Percentiles rank a stretch among this genome's conserved stretches.
Evolutionary conservation across 1,140 invertebrate genomes (phyloP).

Genomic region (Drosophila pallidifrons): DNA sequence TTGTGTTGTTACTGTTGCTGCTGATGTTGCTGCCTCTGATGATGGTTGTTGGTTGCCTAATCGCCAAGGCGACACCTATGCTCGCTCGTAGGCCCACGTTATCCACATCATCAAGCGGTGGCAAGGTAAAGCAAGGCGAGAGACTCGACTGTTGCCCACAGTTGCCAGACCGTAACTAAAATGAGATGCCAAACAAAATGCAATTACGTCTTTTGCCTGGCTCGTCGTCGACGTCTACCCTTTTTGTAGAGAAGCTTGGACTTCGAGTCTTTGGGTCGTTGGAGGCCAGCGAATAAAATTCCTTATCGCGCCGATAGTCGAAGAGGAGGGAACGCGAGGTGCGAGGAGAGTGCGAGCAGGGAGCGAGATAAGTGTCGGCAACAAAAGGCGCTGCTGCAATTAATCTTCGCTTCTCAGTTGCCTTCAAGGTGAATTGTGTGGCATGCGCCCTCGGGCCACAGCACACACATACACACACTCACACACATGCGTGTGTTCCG

Average conservation of each 20-base stretch:
- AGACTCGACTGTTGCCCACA: constrained; percentile 19
- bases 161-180: constrained; percentile 82
- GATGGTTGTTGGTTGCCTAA: constrained; percentile 53
- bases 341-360: neutral
- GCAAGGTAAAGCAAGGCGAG: too few relatives aligned
- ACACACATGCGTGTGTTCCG: constrained; percentile 8
- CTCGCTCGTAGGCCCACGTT: constrained; percentile 74
- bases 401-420: constrained; percentile 83
- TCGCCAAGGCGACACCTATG: constrained; percentile 79
- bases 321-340: neutral
- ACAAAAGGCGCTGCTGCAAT: constrained; percentile 79
- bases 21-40: constrained; percentile 11
- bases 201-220: constrained; percentile 74
- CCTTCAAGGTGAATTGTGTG: constrained; percentile 81
- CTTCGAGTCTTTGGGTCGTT: constrained; percentile 6
- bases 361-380: constrained; percentile 62
- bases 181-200: constrained; percentile 83
- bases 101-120: constrained; percentile 45
- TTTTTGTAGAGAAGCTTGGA: constrained; percentile 41
- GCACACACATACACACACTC: constrained; percentile 20
- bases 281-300: constrained; percentile 71
- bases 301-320: constrained; percentile 66
- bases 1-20: neutral
- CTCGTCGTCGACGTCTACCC: constrained; percentile 17
- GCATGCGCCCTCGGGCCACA: constrained; percentile 73